A percentile compares a stretch with the other conserved stretches of the same genome.
Evolutionary conservation across 1,140 invertebrate genomes (phyloP).

Genomic region (Drosophila baimaii): DNA sequence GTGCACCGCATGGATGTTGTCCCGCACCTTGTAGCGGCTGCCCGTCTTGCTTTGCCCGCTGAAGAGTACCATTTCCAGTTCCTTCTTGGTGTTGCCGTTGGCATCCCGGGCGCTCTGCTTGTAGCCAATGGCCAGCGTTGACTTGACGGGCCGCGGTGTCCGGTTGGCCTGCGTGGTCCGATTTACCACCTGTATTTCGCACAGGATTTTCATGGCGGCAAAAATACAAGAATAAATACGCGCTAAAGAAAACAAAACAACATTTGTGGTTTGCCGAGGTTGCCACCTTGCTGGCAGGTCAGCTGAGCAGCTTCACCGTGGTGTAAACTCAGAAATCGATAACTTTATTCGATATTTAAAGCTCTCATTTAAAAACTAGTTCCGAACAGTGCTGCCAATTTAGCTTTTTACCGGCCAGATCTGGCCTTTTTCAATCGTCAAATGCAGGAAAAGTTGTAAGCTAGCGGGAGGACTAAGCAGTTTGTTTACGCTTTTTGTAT

Average conservation of each 20-base stretch:
- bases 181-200: constrained; percentile 87
- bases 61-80: constrained; percentile 88
- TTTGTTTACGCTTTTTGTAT: too few relatives aligned
- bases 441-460: too few relatives aligned
- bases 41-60: constrained; percentile 88
- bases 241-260: constrained; percentile 44
- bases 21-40: constrained; percentile 88
- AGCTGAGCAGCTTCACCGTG: constrained; percentile 11
- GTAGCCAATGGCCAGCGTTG: constrained; percentile 88
- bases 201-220: constrained; percentile 88
- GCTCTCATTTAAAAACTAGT: neutral
- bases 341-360: neutral
- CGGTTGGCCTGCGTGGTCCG: constrained; percentile 84
- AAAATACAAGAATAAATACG: constrained; percentile 4
- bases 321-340: neutral
- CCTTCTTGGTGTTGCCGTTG: constrained; percentile 76
- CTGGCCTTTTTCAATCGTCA: too few relatives aligned
- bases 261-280: constrained; percentile 78
- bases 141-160: constrained; percentile 85
- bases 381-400: too few relatives aligned
- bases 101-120: constrained; percentile 76
- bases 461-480: too few relatives aligned
- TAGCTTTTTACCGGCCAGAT: too few relatives aligned
- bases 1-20: constrained; percentile 88
- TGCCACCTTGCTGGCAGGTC: constrained; percentile 5